Evolutionary conservation across 2,113 vertebrate genomes (phyloP), one percentile per base, ranked within the genome.

Genomic region (Bos indicus): DNA sequence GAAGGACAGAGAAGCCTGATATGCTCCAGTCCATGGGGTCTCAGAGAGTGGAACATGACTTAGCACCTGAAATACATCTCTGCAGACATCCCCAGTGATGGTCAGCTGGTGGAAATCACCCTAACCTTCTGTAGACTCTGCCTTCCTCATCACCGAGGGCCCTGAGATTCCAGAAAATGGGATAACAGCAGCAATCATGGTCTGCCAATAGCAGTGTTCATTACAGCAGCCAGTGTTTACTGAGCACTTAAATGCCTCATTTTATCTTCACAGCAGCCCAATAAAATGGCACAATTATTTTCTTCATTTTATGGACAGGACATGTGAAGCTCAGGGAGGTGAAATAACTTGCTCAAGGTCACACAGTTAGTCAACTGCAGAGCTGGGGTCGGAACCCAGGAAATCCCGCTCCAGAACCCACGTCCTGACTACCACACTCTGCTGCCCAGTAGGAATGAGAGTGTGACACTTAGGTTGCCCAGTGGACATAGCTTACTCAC

Each of bases 391-490:
- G 2, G 59, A 80, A 71, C 17, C 6, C 40, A 36, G 54, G 28
- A 7, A 5, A 28, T 54, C 88, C 46, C 11, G 3, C 17, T 67
- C 19, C 11, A n/a, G 28, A 74, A 51, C 14, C 7, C 11, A 0
- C 2, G 23, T 59, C 25, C 54, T 59, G 26, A 48, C n/a, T 5
- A 28, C 56, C 13, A 7, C 0, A 1, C 6, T 23, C 60, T 59
- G 17, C n/a, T 33, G 33, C 51, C 48, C 62, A 28, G 23, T 14
- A 26, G 59, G 30, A 71, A 57, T 7, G 26, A 56, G 3, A 21
- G 14, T 11, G 1, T 17, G 6, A 7, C 10, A 0, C 14, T 9
- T 17, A 43, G 4, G 52, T 23, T 54, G 51, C 54, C 57, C 15
- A 6, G 19, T 21, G 5, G 14, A 2, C 17, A 28, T 6, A 12